phyloP scores from a whole-genome alignment of 2,888 invertebrate species.

The Cataglyphis albicans region DNA sequence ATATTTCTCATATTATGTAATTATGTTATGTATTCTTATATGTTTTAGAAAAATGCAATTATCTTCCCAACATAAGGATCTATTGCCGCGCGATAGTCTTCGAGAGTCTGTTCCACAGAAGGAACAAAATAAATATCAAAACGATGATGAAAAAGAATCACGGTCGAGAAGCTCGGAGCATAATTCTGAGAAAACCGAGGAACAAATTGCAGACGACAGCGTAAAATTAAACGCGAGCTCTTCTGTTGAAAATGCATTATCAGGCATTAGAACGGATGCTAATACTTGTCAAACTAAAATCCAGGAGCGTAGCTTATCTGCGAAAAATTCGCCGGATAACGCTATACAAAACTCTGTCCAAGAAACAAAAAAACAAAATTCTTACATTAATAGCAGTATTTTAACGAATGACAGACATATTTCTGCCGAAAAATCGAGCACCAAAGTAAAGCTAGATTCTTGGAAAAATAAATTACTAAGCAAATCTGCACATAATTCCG shows the following conservation, averaged over 20 bases:
- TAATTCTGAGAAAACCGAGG: background rate
- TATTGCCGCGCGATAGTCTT: background rate
- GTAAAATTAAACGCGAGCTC: background rate
- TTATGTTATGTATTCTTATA: background rate
- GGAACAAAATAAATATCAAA: background rate
- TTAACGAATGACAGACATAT: background rate
- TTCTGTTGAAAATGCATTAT: background rate
- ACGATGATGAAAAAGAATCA: background rate
- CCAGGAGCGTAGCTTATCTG: background rate
- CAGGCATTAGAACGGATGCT: background rate
- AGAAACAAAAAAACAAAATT: background rate
- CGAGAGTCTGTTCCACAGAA: background rate
- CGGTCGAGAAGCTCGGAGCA: background rate
- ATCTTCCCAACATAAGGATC: background rate
- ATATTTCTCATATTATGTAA: background rate
- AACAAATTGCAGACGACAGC: background rate
- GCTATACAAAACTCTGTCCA: background rate
- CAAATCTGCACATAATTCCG: background rate
- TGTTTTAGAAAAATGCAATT: conserved; percentile 7
- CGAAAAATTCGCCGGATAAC: background rate
- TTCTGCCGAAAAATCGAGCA: background rate
- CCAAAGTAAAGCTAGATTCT: background rate
- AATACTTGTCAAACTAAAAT: background rate
- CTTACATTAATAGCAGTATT: background rate
- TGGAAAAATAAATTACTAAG: background rate